A percentile compares a stretch with the other conserved stretches of the same genome.
Evolutionary conservation across 2,888 invertebrate species (phyloP).

Genomic region (Amphipoea lucens): DNA sequence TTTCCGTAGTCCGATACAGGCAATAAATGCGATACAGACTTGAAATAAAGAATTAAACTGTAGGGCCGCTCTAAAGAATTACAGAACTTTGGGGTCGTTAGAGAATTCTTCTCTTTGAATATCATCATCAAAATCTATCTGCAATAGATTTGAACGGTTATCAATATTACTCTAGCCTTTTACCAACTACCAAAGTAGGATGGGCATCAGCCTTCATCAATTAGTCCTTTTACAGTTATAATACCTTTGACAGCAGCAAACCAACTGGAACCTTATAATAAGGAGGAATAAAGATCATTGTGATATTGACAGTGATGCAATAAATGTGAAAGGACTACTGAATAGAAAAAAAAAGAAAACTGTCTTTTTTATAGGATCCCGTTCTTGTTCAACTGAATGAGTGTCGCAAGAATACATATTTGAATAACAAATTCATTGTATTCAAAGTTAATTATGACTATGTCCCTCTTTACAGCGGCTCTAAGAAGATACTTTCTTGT

Average conservation of each 20-base stretch:
- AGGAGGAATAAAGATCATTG: neutral
- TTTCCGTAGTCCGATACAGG: conserved; percentile 84
- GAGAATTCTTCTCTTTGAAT: neutral
- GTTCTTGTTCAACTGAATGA: neutral
- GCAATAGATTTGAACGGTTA: conserved; percentile 11
- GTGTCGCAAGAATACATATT: neutral
- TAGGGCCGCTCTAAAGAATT: conserved; percentile 25
- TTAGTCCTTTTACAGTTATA: neutral
- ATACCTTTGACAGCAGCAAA: neutral
- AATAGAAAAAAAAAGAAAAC: neutral
- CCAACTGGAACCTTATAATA: neutral
- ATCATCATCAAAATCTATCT: conserved; percentile 38
- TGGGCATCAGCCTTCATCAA: neutral
- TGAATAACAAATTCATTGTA: neutral
- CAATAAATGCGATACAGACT: conserved; percentile 85
- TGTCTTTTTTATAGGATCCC: neutral
- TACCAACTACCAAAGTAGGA: neutral
- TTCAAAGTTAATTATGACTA: neutral
- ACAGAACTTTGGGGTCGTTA: conserved; percentile 21
- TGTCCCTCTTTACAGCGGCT: neutral
- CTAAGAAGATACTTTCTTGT: neutral
- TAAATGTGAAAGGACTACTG: neutral
- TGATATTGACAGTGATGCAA: neutral
- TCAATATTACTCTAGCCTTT: neutral
- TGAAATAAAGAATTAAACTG: conserved; percentile 76